Base-by-base conservation (phyloP, 2,113 vertebrate species). In the Mesocricetus auratus region DNA sequence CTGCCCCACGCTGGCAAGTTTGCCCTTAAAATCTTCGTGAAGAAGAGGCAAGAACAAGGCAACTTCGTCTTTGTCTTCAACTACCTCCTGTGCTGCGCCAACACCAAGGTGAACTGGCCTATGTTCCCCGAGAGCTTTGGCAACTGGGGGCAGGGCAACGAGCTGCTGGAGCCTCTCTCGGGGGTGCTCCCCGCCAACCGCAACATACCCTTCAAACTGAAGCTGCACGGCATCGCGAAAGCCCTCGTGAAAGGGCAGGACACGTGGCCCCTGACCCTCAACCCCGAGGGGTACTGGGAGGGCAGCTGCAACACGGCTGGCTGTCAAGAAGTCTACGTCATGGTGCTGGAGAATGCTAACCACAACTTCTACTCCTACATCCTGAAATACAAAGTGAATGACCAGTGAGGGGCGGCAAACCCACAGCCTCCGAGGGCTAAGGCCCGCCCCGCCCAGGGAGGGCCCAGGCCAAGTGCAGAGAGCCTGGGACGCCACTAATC, bases 21-120 rank as follows among this genome's bases (percentile, higher is more conserved):
- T 15, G 98, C 98, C 3, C 98, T 99, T 77, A 98, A 98, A 64
- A 97, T 99, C 86, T 99, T 98, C 11, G 97, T 98, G 92, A 99
- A 98, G 93, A 99, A 99, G 92, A 98, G 97, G 97, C 97, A 98
- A 0, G 98, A 98, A 5, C 96, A 97, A 0, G 98, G 98, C 45
- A 99, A 98, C 42, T 99, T 99, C 0, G 31, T 97, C 86, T 99
- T 98, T 4, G 22, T 98, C 97, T 99, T 99, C 98, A 99, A 98
- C 97, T 99, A 99, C 97, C 98, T 99, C 93, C 96, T 99, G 94
- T 98, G 94, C 69, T 99, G 99, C 62, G 89, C 97, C 87, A 99
- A 99, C 96, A 94, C 89, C 1, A 98, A 98, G 26, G 98, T 98
- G 71, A 98, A 98, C 97, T 99, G 99, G 99, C 98, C 99, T 0